Percentiles rank a stretch among this genome's conserved stretches.
Conservation (phyloP, 2,113 vertebrate genomes). For the Datnioides undecimradiatus region DNA sequence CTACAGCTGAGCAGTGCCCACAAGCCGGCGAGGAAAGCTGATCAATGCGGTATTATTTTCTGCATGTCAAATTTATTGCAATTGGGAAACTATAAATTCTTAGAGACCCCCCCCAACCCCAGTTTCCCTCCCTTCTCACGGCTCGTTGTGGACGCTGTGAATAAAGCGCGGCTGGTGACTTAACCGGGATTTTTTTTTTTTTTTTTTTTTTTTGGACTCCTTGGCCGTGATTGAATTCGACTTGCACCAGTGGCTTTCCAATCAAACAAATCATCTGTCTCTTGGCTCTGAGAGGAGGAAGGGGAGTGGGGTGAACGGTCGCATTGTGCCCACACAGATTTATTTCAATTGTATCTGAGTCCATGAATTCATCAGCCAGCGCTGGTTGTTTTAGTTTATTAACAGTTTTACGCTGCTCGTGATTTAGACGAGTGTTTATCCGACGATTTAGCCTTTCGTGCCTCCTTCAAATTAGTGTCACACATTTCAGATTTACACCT, state of each 20-base stretch:
- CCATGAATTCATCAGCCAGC: constrained; percentile 42
- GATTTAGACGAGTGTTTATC: neutral
- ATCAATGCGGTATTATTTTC: constrained; percentile 26
- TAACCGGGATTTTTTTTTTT: constrained; percentile 39
- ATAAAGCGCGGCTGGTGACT: constrained; percentile 39
- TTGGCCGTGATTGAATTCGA: constrained; percentile 60
- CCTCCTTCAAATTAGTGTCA: neutral
- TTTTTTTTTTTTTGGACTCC: too few relatives aligned
- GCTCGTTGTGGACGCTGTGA: constrained; percentile 21
- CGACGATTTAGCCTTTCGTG: neutral
- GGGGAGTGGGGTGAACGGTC: constrained; percentile 23
- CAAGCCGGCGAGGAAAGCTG: neutral
- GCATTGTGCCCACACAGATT: constrained; percentile 53
- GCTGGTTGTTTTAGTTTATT: constrained; percentile 51
- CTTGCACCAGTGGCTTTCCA: constrained; percentile 56
- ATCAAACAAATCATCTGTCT: constrained; percentile 67
- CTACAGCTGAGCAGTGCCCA: neutral
- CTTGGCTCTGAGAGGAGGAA: constrained; percentile 24
- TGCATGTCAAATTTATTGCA: constrained; percentile 24
- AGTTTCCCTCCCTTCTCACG: neutral
- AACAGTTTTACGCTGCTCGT: constrained; percentile 15
- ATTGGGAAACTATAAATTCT: constrained; percentile 29
- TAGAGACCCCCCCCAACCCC: neutral
- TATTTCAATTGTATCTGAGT: constrained; percentile 54
- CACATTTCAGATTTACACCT: neutral